These are phyloP conservation scores for Trichopria drosophilae DNA, from an alignment of 2,888 invertebrate genomes.

Conservation along the genomic window DNA sequence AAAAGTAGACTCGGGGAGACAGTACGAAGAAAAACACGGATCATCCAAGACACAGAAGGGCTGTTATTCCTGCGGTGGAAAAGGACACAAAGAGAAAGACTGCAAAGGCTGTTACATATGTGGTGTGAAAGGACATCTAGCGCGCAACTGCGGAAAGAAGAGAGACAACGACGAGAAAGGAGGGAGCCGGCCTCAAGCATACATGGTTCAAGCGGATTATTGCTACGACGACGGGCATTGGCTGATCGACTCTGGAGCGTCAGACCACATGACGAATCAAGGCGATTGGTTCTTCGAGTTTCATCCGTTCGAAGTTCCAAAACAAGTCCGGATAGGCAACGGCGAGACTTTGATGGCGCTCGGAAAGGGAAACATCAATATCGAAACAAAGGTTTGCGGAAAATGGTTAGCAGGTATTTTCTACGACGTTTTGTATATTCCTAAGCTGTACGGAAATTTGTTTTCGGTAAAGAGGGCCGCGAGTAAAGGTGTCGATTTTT, in stretches of 20 bases:
- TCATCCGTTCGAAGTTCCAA: conserved; percentile 15
- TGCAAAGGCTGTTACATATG: too few species aligned
- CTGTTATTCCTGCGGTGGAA: too few species aligned
- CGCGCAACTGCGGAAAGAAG: background rate
- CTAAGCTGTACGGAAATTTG: background rate
- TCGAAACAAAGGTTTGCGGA: background rate
- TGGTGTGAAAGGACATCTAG: too few species aligned
- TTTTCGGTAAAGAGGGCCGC: conserved; percentile 4
- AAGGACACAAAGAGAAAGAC: too few species aligned
- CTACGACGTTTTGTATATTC: conserved; percentile 3
- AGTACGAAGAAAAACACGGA: too few species aligned
- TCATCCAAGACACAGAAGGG: too few species aligned
- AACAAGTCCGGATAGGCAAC: conserved; percentile 6
- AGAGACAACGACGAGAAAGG: conserved; percentile 7
- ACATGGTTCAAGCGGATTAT: background rate
- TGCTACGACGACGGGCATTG: background rate
- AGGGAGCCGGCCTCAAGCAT: too few species aligned
- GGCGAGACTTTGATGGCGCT: background rate
- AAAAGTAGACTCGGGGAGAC: too few species aligned
- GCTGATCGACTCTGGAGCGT: conserved; percentile 12
- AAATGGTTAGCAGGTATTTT: background rate
- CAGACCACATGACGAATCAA: conserved; percentile 30
- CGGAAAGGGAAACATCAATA: background rate
- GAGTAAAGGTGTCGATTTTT: conserved; percentile 2
- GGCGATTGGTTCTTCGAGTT: conserved; percentile 20